Evolutionary conservation across 2,113 vertebrate genomes (phyloP).

Genomic region (Octodon degus): DNA sequence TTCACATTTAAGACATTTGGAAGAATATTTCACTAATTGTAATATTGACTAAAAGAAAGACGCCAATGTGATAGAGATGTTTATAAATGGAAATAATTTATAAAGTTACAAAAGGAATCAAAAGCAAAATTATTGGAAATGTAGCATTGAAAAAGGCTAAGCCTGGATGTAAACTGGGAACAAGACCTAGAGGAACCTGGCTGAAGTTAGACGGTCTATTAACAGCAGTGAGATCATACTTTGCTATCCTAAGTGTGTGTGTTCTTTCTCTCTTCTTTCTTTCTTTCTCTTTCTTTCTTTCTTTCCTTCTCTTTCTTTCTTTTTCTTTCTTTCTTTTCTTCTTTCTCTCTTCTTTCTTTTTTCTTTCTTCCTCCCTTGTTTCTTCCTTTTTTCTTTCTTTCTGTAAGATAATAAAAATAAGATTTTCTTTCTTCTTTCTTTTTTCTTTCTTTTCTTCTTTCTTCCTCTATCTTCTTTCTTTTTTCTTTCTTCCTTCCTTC

Average conservation of each 20-base stretch:
- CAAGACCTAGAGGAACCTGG: neutral
- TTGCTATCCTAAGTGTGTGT: neutral
- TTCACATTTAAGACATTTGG: neutral
- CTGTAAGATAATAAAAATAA: neutral
- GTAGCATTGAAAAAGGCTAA: neutral
- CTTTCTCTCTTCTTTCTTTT: neutral
- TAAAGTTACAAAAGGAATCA: neutral
- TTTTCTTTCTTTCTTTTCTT: neutral
- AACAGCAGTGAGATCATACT: neutral
- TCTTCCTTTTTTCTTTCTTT: neutral
- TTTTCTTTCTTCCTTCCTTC: neutral
- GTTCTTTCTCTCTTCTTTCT: neutral
- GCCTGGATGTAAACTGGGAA: neutral
- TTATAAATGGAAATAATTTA: neutral
- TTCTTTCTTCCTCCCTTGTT: neutral
- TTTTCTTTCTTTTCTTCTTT: neutral
- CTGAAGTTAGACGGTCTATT: neutral
- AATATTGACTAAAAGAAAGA: neutral
- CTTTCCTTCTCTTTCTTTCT: neutral
- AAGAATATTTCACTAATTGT: neutral
- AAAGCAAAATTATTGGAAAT: neutral
- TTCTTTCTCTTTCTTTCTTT: neutral
- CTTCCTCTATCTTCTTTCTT: neutral
- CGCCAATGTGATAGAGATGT: neutral
- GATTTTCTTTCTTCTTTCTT: neutral